Evolutionary conservation across 1,140 invertebrate species (phyloP).

Genomic region (Diorhabda sublineata): DNA sequence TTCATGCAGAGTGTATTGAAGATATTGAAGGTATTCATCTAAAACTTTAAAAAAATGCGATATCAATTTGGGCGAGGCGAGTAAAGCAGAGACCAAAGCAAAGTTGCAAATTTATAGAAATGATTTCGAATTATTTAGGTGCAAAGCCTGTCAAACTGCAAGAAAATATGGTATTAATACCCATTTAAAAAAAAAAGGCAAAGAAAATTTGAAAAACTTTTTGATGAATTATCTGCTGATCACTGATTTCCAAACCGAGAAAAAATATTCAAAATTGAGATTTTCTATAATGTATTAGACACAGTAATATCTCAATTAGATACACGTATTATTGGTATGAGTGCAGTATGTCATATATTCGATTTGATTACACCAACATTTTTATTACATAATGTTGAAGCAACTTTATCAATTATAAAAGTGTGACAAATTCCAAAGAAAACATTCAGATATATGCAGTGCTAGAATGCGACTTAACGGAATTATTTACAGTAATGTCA

Average conservation of each 20-base stretch:
- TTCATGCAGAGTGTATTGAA: slow-evolving; percentile 15
- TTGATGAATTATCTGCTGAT: not conserved
- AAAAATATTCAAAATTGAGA: too few species aligned
- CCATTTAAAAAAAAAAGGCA: too few species aligned
- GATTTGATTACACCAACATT: too few species aligned
- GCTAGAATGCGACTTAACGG: slow-evolving; percentile 3
- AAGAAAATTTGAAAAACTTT: not conserved
- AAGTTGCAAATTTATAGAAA: slow-evolving; percentile 24
- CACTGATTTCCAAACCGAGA: not conserved
- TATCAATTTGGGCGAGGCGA: slow-evolving; percentile 14
- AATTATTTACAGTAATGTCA: not conserved
- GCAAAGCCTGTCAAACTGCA: too few species aligned
- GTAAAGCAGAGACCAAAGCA: slow-evolving; percentile 20
- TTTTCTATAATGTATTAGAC: too few species aligned
- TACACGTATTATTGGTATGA: too few species aligned
- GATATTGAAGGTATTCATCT: slow-evolving; percentile 10
- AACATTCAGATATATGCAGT: slow-evolving; percentile 19
- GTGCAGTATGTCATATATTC: too few species aligned
- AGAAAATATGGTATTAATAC: too few species aligned
- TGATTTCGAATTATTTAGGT: slow-evolving; percentile 21
- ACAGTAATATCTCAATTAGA: too few species aligned
- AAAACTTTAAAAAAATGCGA: slow-evolving; percentile 15
- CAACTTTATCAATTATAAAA: too few species aligned
- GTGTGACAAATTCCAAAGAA: slow-evolving; percentile 13
- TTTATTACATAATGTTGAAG: too few species aligned